Evolutionary conservation across 1,140 invertebrate genomes (phyloP), one percentile per base, ranked within the genome.

Genomic region (Agrypnia vestita): DNA sequence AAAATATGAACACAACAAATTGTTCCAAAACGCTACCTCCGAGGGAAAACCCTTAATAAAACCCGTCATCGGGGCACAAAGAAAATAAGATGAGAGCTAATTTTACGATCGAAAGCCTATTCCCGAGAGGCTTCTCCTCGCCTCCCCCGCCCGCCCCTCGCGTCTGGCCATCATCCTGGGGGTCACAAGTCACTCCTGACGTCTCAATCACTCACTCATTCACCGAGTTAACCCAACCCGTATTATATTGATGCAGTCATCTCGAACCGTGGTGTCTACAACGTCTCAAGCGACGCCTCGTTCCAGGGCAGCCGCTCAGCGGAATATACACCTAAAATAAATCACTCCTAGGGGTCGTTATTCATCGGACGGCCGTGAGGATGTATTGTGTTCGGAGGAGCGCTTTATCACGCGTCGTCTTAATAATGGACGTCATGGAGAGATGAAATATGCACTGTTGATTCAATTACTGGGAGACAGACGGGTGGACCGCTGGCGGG

Each of bases 171-270:
- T 25, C 59, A 46, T 21, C 15, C n/a, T n/a, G 25, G 67, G 64
- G 81, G 81, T 82, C 81, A 82, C 81, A 80, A 82, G 79, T 78
- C 78, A 80, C 75, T 78, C 78, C 75, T 78, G 81, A 82, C 81
- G 78, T 80, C 81, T 82, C 81, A 82, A 82, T 82, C 81, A 82
- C 78, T 82, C 81, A 82, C 81, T 82, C 78, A 82, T 82, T 82
- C 81, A 82, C 81, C 81, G 61, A 82, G 74, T 82, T 82, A 82
- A 82, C 81, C 81, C 78, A 82, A 80, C 81, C 81, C 79, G 81
- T 82, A 80, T 82, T 82, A 82, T 82, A 82, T 82, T 82, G 81
- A 82, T 82, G 81, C 81, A 82, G 81, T 82, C 81, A 77, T 79
- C 73, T 82, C 55, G 12, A 46, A 17, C 79, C 71, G 21, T 11